These are phyloP conservation scores for Meriones unguiculatus DNA, from an alignment of 2,113 vertebrate species.

Conservation along the genomic window DNA sequence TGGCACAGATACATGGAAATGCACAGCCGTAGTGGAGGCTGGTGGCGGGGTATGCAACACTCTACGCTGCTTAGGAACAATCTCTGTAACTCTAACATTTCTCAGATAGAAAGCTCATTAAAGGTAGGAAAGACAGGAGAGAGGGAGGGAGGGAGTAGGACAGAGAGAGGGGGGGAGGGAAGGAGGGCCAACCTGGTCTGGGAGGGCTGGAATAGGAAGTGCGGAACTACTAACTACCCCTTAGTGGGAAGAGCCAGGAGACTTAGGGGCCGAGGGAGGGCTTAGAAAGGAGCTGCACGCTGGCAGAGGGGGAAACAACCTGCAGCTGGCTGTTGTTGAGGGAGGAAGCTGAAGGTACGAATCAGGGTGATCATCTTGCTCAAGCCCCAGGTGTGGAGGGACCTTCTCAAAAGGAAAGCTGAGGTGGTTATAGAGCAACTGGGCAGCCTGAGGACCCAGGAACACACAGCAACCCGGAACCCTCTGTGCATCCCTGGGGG, in stretches of 20 bases:
- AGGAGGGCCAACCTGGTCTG: not conserved
- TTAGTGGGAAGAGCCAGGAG: too few relatives aligned
- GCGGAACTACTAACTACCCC: not conserved
- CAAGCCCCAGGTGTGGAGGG: accelerated
- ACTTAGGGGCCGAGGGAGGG: not conserved
- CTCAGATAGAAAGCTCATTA: not conserved
- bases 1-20: not conserved
- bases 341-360: not conserved
- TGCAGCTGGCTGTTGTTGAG: not conserved
- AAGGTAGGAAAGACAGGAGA: too few relatives aligned
- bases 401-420: not conserved
- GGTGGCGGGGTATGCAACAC: not conserved
- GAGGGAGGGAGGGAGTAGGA: not conserved
- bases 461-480: accelerated
- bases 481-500: accelerated
- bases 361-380: not conserved
- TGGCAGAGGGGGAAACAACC: not conserved
- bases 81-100: constrained; percentile 8
- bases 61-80: not conserved
- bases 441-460: accelerated
- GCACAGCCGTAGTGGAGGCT: not conserved
- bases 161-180: not conserved
- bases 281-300: not conserved
- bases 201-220: not conserved
- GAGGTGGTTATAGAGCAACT: not conserved